Base-by-base conservation (phyloP, 1,140 invertebrate genomes). In the Palaemon carinicauda region DNA sequence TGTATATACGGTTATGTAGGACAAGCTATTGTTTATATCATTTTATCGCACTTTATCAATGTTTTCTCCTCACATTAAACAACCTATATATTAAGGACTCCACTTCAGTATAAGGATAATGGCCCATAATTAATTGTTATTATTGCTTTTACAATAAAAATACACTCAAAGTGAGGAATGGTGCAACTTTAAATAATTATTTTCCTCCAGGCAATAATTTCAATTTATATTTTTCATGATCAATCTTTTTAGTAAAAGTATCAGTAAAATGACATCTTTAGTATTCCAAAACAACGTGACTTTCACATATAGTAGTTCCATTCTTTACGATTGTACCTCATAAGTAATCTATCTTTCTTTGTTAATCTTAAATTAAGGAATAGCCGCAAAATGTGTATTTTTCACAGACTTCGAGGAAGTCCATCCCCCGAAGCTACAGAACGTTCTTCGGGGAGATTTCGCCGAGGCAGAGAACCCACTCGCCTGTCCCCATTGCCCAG, bases 401-500 rank as follows among this genome's bases (percentile, higher is more conserved):
- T 21, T 29, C 21, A 2, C 82, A 83, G 82, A 33, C 41, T 53
- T 9, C 69, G 82, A 33, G 50, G 73, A 15, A 83, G 82, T 24
- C 82, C 82, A 0, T 83, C 82, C 3, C 82, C 82, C 29, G 56
- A 27, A n/a, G 21, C 82, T 3, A 53, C 82, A 31, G 73, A 56
- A 15, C 54, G 73, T n/a, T 83, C 82, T 12, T 83, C 82, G n/a
- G 73, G 71, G 52, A 80, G 53, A 14, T 75, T 31, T 29, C 82
- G 82, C 65, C 71, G 82, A 12, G 82, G 82, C 31, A 17, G 82
- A 14, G 82, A 80, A 31, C 53, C 84, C 19, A 80, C 84, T 19
- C 50, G 77, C 14, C 75, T 79, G 5, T 54, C 65, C 3, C 75
- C 75, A 9, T n/a, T 79, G 31, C 24, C 84, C 7, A 50, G 77